Base-by-base conservation (phyloP, 92 coral and sea anemone genomes). In the Epizoanthus scotinus region DNA sequence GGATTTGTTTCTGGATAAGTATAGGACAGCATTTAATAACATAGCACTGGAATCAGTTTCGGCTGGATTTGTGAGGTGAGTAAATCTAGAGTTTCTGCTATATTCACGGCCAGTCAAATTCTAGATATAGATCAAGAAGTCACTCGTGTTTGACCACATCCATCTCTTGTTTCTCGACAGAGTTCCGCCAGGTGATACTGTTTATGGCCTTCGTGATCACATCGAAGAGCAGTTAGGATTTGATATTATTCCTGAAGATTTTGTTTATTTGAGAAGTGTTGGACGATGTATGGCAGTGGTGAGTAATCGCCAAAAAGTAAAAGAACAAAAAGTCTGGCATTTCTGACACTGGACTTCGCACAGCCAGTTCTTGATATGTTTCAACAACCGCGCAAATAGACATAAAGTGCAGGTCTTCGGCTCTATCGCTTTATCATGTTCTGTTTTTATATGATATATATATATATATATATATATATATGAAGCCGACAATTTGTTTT, bases 271-370 rank as follows among this genome's bases (percentile, higher is more conserved):
- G 25, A 87, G 99, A 59, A 86, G 96, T 73, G 99, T 96, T 75
- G 99, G 99, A 79, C 90, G 99, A 85, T 96, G 99, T 52, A 88
- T 96, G 95, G 99, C 99, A 21, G 93, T 96, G 81, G 99, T 96
- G 81, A 91, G 97, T 79, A 40, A 12, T 3, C 6, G 14, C 14
- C 20, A 5, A 52, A 26, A 70, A n/a, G 17, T 3, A 25, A 44
- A 47, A 34, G 1, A 34, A 0, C 6, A 31, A 31, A 31, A 31
- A 0, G 1, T 34, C 2, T 20, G 20, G 7, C 9, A 12, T 15
- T 15, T 20, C 21, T 18, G 24, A 25, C 31, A 13, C 13, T 25
- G 31, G 27, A n/a, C 18, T 68, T n/a, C 54, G 44, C 73, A 36
- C 73, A 8, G 20, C 40, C 27, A 22, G 25, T 10, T 61, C 25